Percentiles rank a stretch among this genome's conserved stretches.
These are phyloP conservation scores for Phalacrocorax brasilianus DNA, from an alignment of 2,113 vertebrate genomes.

Conservation along the genomic window DNA sequence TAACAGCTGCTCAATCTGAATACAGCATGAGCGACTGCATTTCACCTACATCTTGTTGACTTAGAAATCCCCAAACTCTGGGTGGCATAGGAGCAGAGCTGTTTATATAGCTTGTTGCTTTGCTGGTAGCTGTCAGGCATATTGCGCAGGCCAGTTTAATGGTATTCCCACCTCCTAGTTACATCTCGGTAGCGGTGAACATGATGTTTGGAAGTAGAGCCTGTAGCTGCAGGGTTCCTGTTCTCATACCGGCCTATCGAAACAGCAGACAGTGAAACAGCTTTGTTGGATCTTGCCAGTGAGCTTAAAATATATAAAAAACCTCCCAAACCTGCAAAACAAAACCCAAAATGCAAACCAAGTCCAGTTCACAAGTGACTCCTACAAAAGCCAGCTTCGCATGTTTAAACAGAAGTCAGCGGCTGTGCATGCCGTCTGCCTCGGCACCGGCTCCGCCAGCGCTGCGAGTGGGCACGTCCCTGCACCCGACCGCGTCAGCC, in stretches of 20 bases:
- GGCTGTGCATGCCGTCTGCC: fast-evolving
- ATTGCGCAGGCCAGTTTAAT: fast-evolving
- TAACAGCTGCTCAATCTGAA: fast-evolving
- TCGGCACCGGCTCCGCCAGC: background rate
- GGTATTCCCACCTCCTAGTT: background rate
- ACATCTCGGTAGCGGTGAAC: fast-evolving
- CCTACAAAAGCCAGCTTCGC: background rate
- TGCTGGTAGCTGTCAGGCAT: background rate
- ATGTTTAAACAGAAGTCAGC: background rate
- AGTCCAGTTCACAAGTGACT: background rate
- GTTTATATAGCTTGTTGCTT: fast-evolving
- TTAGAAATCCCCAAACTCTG: background rate
- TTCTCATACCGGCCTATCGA: fast-evolving
- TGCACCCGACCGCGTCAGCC: fast-evolving
- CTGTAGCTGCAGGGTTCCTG: background rate
- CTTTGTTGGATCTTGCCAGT: background rate
- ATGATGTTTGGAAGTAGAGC: fast-evolving
- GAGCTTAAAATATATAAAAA: background rate
- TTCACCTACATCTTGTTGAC: fast-evolving
- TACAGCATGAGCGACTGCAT: fast-evolving
- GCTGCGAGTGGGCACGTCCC: fast-evolving
- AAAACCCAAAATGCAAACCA: background rate
- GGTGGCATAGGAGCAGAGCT: background rate
- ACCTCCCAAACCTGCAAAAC: background rate
- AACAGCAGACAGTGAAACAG: background rate